A percentile compares a stretch with the other conserved stretches of the same genome.
These are phyloP conservation scores for Habropoda laboriosa DNA, from an alignment of 1,140 invertebrate genomes.

Conservation along the genomic window DNA sequence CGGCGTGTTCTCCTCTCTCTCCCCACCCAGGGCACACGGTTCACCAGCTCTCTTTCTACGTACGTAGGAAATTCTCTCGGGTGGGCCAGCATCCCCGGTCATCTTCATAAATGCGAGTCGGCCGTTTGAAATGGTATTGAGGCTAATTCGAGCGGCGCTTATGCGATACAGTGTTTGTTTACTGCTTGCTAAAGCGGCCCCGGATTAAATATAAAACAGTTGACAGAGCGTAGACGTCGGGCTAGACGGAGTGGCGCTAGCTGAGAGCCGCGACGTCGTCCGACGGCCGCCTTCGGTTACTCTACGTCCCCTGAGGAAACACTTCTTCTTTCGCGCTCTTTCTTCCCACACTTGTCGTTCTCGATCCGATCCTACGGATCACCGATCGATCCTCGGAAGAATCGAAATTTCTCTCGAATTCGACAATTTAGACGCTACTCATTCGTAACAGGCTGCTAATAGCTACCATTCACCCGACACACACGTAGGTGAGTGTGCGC, in stretches of 20 bases:
- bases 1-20: not conserved
- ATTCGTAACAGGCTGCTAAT: too few species aligned
- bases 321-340: too few species aligned
- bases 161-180: slow-evolving; percentile 81
- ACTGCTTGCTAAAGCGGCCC: slow-evolving; percentile 80
- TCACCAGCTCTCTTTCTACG: slow-evolving; percentile 47
- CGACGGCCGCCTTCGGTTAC: slow-evolving; percentile 45
- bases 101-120: slow-evolving; percentile 81
- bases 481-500: not conserved
- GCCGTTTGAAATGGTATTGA: slow-evolving; percentile 80
- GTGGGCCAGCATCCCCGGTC: slow-evolving; percentile 77
- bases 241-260: slow-evolving; percentile 81
- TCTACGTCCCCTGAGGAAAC: slow-evolving; percentile 4
- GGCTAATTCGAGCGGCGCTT: slow-evolving; percentile 81
- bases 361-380: too few species aligned
- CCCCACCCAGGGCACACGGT: not conserved
- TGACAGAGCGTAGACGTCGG: slow-evolving; percentile 76
- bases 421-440: too few species aligned
- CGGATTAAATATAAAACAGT: slow-evolving; percentile 82
- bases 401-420: too few species aligned
- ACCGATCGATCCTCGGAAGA: too few species aligned
- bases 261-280: slow-evolving; percentile 35
- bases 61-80: slow-evolving; percentile 65
- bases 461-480: too few species aligned
- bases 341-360: not conserved